Evolutionary conservation across 2,797 vertebrate species (phyloP), one percentile per base, ranked within the genome.

Genomic region (Sciaenops ocellatus): DNA sequence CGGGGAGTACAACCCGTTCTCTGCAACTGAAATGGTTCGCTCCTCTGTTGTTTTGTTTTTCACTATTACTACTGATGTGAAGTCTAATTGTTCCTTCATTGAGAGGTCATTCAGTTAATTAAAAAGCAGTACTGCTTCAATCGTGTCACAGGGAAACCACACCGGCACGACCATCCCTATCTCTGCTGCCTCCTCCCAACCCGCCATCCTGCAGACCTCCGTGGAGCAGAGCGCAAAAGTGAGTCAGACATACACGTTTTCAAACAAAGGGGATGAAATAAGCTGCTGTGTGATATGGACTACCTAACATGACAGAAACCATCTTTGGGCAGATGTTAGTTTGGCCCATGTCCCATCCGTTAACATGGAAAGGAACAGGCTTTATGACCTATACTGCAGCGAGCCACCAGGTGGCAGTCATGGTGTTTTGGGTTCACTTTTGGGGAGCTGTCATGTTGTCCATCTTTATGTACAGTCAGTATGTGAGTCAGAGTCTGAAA

Each of bases 161-260:
- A 90, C 94, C 0, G 95, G 82, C 1, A 95, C 92, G 57, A 98
- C 98, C 0, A 95, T 97, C 38, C 97, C 98, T 0, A 88, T 90
- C 1, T 95, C 95, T 60, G 82, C 90, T 24, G 66, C 91, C 48
- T 87, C 91, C 69, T 97, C 97, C 0, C 97, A 98, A 74, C 98
- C 98, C 0, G 98, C 98, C 0, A 95, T 99, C 8, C 94, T 99
- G 28, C 98, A 96, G 86, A 95, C 98, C 0, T 99, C 98, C 0
- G 91, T 97, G 91, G 98, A 99, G 62, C 96, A 97, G 61, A 97
- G 91, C 1, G 93, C 97, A 13, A 94, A 98, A 94, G 98, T 99
- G 56, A 92, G 91, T 74, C 22, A 12, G 5, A 48, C 30, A 28
- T 18, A 30, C 26, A 63, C 3, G 3, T 76, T 42, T 20, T 28